Evolutionary conservation across 2,888 invertebrate genomes (phyloP).

Genomic region (Encarsia formosa): DNA sequence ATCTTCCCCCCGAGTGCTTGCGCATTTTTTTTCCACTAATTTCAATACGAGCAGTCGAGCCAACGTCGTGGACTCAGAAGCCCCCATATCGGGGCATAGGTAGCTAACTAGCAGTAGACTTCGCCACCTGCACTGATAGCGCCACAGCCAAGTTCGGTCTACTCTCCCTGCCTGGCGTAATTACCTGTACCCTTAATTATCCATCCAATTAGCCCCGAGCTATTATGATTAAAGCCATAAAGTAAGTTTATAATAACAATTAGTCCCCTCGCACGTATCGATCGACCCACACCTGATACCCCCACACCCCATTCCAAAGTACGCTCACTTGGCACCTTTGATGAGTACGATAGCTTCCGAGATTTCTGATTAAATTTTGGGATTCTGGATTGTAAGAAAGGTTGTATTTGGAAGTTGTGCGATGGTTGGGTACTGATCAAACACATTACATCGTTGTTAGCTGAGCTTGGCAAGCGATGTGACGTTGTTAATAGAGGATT

Average conservation of each 20-base stretch:
- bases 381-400: no score
- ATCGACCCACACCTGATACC: slow-evolving; percentile 40
- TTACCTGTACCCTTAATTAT: slow-evolving; percentile 53
- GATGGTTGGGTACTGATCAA: no score
- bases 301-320: no score
- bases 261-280: slow-evolving; percentile 50
- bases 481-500: no score
- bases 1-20: slow-evolving; percentile 40
- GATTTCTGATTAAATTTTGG: no score
- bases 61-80: no score
- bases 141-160: not conserved
- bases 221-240: slow-evolving; percentile 51
- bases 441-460: no score
- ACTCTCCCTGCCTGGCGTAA: slow-evolving; percentile 41
- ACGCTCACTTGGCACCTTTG: no score
- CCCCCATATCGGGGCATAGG: slow-evolving; percentile 23
- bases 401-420: no score
- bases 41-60: not conserved
- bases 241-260: slow-evolving; percentile 53
- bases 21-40: slow-evolving; percentile 16
- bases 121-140: slow-evolving; percentile 20
- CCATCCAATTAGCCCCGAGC: slow-evolving; percentile 51
- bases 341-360: no score
- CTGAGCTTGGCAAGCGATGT: no score
- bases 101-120: no score